phyloP scores from a whole-genome alignment of 2,797 vertebrate genomes.

The Hephaestus fuliginosus region DNA sequence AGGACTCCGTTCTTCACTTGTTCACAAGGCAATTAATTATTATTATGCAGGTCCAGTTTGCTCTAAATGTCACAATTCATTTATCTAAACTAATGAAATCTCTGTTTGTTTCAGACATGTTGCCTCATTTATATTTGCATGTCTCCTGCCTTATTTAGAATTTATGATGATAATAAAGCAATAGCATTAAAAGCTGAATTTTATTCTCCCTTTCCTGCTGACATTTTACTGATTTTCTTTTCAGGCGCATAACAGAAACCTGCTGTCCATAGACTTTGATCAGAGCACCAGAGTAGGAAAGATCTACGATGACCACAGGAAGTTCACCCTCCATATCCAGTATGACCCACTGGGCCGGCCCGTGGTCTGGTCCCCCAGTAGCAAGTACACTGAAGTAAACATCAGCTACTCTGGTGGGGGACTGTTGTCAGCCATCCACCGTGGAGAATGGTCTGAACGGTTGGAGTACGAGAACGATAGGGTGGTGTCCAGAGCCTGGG shows the following conservation, averaged over 20 bases:
- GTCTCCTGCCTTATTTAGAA: conserved; percentile 30
- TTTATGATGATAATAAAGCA: conserved; percentile 50
- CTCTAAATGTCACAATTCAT: conserved; percentile 71
- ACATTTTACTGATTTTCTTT: conserved; percentile 15
- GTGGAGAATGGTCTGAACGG: conserved; percentile 97
- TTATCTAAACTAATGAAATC: conserved; percentile 65
- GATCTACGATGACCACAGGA: conserved; percentile 98
- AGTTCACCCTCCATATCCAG: conserved; percentile 97
- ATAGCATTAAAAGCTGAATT: conserved; percentile 31
- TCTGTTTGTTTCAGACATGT: conserved; percentile 44
- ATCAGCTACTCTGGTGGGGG: conserved; percentile 94
- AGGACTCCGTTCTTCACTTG: conserved; percentile 48
- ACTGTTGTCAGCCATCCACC: conserved; percentile 92
- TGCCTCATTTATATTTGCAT: conserved; percentile 53
- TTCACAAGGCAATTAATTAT: conserved; percentile 59
- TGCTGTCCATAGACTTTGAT: conserved; percentile 98
- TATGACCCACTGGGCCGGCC: conserved; percentile 94
- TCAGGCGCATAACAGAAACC: conserved; percentile 97
- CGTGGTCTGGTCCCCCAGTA: conserved; percentile 94
- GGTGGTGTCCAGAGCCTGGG: conserved; percentile 95
- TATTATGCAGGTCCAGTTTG: conserved; percentile 56
- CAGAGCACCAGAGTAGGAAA: conserved; percentile 94
- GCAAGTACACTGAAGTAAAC: conserved; percentile 97
- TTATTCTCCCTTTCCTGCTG: conserved; percentile 4
- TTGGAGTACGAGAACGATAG: conserved; percentile 96